Conservation (phyloP, 2,113 vertebrate genomes). For the Salvelinus sp. region DNA sequence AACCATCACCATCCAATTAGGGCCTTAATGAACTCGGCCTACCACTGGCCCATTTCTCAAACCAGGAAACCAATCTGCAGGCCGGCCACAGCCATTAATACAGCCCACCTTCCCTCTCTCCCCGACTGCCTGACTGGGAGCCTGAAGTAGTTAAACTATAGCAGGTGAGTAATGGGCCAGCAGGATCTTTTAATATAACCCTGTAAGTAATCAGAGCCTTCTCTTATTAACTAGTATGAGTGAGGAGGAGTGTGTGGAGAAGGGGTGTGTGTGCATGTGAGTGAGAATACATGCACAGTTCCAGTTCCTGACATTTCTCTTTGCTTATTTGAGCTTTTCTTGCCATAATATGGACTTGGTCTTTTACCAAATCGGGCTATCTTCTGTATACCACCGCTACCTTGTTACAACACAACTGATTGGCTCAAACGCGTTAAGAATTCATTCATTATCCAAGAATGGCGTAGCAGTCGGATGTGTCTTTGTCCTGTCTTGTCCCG, state of each 20-base stretch:
- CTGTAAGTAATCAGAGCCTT: constrained; percentile 42
- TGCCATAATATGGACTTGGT: no score
- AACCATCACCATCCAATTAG: constrained; percentile 59
- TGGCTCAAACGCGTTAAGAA: no score
- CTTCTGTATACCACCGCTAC: no score
- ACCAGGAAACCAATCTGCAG: constrained; percentile 52
- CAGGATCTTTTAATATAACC: constrained; percentile 46
- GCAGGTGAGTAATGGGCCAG: constrained; percentile 51
- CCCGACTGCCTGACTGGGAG: constrained; percentile 15
- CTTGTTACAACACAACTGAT: no score
- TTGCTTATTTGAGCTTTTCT: no score
- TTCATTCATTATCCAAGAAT: no score
- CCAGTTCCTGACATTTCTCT: no score
- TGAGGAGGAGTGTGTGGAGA: neutral
- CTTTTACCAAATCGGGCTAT: no score
- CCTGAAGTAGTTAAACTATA: constrained; percentile 15
- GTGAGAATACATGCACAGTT: neutral
- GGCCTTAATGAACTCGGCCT: constrained; percentile 54
- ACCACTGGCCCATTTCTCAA: constrained; percentile 50
- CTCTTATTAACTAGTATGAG: constrained; percentile 14
- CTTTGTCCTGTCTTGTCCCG: no score
- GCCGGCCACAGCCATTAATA: constrained; percentile 30
- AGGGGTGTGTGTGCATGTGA: constrained; percentile 6
- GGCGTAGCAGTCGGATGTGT: no score
- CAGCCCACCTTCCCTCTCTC: neutral